Conservation (phyloP, 2,888 invertebrate genomes). For the Yponomeuta plumbellus region DNA sequence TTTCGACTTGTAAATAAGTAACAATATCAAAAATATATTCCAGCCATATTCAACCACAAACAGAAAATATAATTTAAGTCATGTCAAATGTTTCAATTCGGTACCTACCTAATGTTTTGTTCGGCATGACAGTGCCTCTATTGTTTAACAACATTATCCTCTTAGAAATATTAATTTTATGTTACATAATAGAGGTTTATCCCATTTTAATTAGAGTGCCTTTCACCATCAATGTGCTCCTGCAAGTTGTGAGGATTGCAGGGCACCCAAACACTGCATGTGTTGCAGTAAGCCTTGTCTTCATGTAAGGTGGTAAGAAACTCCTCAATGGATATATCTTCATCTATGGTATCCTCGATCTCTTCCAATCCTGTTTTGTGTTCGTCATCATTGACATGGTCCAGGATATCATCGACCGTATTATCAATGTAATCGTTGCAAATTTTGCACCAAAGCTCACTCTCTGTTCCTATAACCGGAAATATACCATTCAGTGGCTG, state of each 20-base stretch:
- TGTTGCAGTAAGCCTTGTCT: constrained; percentile 4
- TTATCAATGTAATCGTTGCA: neutral
- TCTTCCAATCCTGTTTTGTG: neutral
- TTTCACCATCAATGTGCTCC: neutral
- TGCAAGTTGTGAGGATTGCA: constrained; percentile 4
- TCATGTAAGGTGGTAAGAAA: neutral
- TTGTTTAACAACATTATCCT: too few species aligned
- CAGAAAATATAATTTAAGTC: too few species aligned
- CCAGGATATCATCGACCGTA: neutral
- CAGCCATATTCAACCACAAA: too few species aligned
- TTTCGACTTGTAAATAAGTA: too few species aligned
- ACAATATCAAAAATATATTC: too few species aligned
- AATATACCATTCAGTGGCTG: constrained; percentile 6
- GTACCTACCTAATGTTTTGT: too few species aligned
- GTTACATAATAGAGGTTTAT: neutral
- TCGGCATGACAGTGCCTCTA: too few species aligned
- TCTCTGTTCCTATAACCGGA: neutral
- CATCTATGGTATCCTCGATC: neutral
- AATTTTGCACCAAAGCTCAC: constrained; percentile 10
- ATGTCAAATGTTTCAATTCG: too few species aligned
- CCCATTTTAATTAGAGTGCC: neutral
- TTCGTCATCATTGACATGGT: constrained; percentile 3
- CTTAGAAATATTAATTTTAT: neutral
- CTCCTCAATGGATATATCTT: constrained; percentile 9
- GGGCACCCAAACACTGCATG: neutral